phyloP scores from a whole-genome alignment of 2,797 vertebrate genomes.

The Ctenosaura bakeri region DNA sequence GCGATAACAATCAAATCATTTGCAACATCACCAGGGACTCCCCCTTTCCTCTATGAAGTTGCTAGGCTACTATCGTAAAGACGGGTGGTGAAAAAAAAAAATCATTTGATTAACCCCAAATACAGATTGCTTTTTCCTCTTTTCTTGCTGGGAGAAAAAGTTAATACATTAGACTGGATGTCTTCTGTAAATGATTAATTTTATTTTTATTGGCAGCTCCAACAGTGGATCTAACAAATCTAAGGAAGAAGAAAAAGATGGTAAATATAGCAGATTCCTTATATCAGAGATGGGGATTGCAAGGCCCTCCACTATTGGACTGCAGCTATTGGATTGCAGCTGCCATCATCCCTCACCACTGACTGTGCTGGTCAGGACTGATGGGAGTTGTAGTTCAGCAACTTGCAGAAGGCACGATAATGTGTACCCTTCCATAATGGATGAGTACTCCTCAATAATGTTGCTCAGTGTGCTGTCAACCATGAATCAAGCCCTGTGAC shows the following conservation, averaged over 20 bases:
- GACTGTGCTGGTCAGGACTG: not conserved
- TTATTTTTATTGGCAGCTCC: slow-evolving; percentile 1
- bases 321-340: not conserved
- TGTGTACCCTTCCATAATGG: too few relatives aligned
- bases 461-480: too few relatives aligned
- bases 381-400: not conserved
- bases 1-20: slow-evolving; percentile 71
- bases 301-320: not conserved
- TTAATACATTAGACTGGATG: slow-evolving; percentile 71
- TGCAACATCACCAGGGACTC: slow-evolving; percentile 71
- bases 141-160: slow-evolving; percentile 49
- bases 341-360: not conserved
- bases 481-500: not conserved
- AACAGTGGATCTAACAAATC: slow-evolving; percentile 22
- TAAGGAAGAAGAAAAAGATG: not conserved
- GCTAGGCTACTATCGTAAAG: slow-evolving; percentile 81
- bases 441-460: not conserved
- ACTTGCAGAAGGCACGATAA: too few relatives aligned
- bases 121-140: slow-evolving; percentile 64
- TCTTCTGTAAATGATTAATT: slow-evolving; percentile 28
- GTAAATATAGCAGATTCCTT: not conserved
- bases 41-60: slow-evolving; percentile 71
- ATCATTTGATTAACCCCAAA: slow-evolving; percentile 82
- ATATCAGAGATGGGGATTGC: not conserved
- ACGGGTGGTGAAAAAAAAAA: slow-evolving; percentile 60